Evolutionary conservation across 2,888 invertebrate genomes (phyloP).

Genomic region (Spilarctia lutea): DNA sequence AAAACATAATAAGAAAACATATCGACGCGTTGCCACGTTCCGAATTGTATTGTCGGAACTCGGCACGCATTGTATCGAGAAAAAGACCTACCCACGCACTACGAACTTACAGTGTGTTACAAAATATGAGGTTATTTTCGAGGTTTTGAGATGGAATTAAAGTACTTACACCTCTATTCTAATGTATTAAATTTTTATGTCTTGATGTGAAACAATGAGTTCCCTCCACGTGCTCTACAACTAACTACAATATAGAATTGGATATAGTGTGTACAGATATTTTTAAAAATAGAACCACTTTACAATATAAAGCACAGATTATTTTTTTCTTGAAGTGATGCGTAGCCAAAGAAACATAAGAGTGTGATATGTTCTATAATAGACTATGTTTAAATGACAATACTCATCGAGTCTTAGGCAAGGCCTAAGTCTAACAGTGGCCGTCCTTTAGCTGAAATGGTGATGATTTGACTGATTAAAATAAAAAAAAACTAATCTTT

Average conservation of each 20-base stretch:
- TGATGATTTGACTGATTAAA: no score
- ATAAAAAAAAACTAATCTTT: no score
- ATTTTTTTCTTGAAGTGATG: neutral
- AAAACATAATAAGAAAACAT: conserved; percentile 47
- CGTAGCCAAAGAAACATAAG: neutral
- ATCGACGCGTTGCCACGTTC: conserved; percentile 42
- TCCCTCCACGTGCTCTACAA: no score
- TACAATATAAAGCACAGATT: neutral
- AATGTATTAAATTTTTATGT: no score
- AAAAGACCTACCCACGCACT: conserved; percentile 21
- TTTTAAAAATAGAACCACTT: no score
- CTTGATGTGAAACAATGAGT: no score
- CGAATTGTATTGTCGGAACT: conserved; percentile 34
- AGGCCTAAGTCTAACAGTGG: no score
- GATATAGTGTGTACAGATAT: no score
- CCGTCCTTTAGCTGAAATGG: no score
- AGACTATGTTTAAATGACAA: neutral
- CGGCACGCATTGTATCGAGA: conserved; percentile 35
- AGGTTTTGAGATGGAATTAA: conserved; percentile 25
- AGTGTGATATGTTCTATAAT: neutral
- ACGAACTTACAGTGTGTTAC: conserved; percentile 34
- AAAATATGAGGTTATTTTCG: conserved; percentile 34
- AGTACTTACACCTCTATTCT: neutral
- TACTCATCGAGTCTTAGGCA: no score
- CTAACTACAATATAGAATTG: no score